phyloP scores from a whole-genome alignment of 2,888 invertebrate genomes.

The Lochmaea capreae region DNA sequence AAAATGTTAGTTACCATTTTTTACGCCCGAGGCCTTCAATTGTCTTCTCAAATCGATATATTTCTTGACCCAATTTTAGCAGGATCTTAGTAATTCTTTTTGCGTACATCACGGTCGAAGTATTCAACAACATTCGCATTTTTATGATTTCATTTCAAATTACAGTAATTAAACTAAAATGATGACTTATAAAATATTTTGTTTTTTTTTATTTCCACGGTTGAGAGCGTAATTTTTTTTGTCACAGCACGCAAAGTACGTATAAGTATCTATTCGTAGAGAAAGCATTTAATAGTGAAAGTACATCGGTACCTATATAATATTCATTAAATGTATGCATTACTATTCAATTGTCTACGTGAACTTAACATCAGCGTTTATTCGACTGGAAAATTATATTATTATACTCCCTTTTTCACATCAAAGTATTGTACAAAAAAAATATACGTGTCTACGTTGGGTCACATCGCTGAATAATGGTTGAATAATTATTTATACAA shows the following conservation, averaged over 20 bases:
- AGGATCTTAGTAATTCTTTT: no score
- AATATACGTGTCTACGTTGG: no score
- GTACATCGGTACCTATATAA: conserved; percentile 21
- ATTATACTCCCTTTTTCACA: no score
- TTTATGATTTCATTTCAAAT: conserved; percentile 1
- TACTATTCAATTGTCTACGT: background rate
- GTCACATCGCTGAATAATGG: no score
- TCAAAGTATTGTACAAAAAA: background rate
- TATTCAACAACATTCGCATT: background rate
- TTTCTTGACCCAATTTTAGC: no score
- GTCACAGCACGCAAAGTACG: conserved; percentile 7
- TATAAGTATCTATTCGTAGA: conserved; percentile 12
- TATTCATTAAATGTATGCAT: background rate
- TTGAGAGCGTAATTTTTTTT: conserved; percentile 5
- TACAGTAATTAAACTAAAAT: conserved; percentile 9
- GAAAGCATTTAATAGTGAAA: conserved; percentile 37
- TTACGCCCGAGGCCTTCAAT: no score
- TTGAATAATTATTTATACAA: no score
- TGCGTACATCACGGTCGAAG: no score
- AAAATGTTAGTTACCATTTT: no score
- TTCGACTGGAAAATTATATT: background rate
- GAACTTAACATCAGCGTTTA: background rate
- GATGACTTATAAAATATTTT: background rate
- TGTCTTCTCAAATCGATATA: no score
- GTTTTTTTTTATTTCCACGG: background rate